These are phyloP conservation scores for Muschampia plurimacula DNA, from an alignment of 2,888 invertebrate species.

Conservation along the genomic window DNA sequence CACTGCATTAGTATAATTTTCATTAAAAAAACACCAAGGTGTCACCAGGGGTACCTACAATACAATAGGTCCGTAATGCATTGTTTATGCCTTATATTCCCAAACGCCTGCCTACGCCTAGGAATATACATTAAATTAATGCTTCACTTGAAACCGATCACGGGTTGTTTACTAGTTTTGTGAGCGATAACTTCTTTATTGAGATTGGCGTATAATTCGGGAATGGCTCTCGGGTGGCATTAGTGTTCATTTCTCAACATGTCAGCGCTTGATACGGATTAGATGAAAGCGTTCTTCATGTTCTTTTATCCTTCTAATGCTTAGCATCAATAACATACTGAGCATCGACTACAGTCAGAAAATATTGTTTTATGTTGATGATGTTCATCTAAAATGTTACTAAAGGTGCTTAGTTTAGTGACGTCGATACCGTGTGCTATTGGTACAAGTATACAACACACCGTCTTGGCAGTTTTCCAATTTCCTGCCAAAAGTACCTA, in stretches of 20 bases:
- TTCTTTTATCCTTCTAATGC: constrained; percentile 23
- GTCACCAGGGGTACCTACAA: no score
- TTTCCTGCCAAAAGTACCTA: constrained; percentile 60
- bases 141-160: constrained; percentile 21
- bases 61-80: no score
- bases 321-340: constrained; percentile 25
- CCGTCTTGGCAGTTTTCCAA: constrained; percentile 34
- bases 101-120: not conserved
- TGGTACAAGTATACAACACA: constrained; percentile 24
- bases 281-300: constrained; percentile 21
- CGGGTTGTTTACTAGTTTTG: constrained; percentile 20
- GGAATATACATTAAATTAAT: constrained; percentile 2
- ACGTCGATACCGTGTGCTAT: constrained; percentile 7
- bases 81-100: no score
- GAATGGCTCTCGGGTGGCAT: constrained; percentile 28
- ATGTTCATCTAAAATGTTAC: constrained; percentile 17
- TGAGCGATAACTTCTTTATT: constrained; percentile 36
- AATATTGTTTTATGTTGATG: constrained; percentile 26
- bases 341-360: constrained; percentile 16
- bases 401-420: constrained; percentile 17
- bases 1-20: no score
- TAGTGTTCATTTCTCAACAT: constrained; percentile 39
- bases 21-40: no score
- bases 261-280: constrained; percentile 34
- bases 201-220: constrained; percentile 37